Evolutionary conservation across 2,113 vertebrate genomes (phyloP), one percentile per base, ranked within the genome.

Genomic region (Scomber japonicus): DNA sequence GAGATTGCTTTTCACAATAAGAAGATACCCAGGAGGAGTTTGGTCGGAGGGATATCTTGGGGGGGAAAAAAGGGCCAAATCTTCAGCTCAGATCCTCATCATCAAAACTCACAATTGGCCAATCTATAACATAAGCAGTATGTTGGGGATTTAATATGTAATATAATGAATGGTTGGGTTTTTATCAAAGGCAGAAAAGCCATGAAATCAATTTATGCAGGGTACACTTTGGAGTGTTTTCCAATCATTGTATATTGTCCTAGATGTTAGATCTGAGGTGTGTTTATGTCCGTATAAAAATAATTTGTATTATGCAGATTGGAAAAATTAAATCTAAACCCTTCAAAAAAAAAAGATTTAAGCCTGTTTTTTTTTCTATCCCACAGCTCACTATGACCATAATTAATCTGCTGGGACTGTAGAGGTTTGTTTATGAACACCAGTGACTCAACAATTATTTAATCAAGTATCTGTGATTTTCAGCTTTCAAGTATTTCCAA

Each of bases 71-170:
- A 70, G 7, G 45, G 50, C 45, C 16, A 51, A 63, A 45, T 74
- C 55, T 67, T 76, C 69, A 54, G 74, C 57, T 21, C 56, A 35
- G 24, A 16, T 7, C n/a, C 1, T 19, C 11, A 1, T 55, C 61
- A 80, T 80, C 59, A 76, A 63, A 59, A 78, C 71, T 64, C 19
- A 59, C 30, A 81, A 81, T 35, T 72, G 67, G 51, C 24, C 15
- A 49, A 71, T 59, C 49, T 48, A 64, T 46, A 82, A 62, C 46
- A 7, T 11, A 4, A 61, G 54, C 57, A 66, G 46, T 62, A 60
- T 27, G 24, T 27, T 27, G 24, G 24, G 24, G 24, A 27, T 27
- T 27, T 27, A 27, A 27, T 27, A 27, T 27, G 24, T 59, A 62
- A 71, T 45, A 76, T 14, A 61, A 46, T 31, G 21, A 53, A 53